Evolutionary conservation across 1,140 invertebrate genomes (phyloP), one percentile per base, ranked within the genome.

Genomic region (Diabrotica virgifera): DNA sequence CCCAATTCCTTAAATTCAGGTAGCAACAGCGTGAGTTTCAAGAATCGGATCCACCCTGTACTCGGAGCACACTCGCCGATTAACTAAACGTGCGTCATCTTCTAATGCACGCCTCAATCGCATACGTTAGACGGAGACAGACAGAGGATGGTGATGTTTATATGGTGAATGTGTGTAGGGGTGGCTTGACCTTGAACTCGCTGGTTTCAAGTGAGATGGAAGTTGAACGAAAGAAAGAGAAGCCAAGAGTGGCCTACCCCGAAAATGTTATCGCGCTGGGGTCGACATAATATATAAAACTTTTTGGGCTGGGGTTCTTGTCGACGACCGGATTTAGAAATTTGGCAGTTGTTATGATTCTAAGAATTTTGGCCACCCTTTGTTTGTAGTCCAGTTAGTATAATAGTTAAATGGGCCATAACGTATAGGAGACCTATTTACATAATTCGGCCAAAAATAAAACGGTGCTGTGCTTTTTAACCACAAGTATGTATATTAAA

Each of bases 271-370:
- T 10, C 40, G 46, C 40, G 46, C 36, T 35, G 46, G 59, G 59
- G 40, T 11, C 24, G 40, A 14, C 12, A 38, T 52, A 46, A 14
- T 11, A 38, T 52, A 46, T 46, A 46, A 46, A 46, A 46, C 8
- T 46, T 46, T 46, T 46, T 46, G n/a, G 40, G 54, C 40, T 55
- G 68, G 68, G 68, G 61, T 65, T 52, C 59, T 46, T 24, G 59
- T 63, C 57, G 52, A 70, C 69, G 62, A 68, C 69, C 60, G 65
- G 61, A 62, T 67, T 59, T 57, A 36, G 56, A 70, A 70, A 62
- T 70, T 70, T 53, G 69, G 69, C 69, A 70, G 69, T 70, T 70
- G 68, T 56, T 63, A 65, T 66, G 66, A 54, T 70, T 70, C 69
- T 59, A 68, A 63, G 69, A 70, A 70, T 67, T 67, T 62, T 36